Percentiles rank a stretch among this genome's conserved stretches.
Conservation (phyloP, 2,888 invertebrate species). For the Heteromurus nitidus region DNA sequence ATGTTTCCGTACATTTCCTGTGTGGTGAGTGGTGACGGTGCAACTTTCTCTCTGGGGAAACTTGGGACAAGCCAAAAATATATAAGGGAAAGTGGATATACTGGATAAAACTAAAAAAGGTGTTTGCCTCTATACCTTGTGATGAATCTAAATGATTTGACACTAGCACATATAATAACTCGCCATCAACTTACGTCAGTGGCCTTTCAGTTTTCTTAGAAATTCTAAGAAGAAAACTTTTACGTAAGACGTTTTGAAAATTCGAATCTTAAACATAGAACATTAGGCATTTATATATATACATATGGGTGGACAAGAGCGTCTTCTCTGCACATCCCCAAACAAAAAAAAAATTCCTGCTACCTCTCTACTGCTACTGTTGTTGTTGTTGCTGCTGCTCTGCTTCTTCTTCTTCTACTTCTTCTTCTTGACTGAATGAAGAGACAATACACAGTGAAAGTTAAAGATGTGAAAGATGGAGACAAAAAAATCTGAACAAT, state of each 20-base stretch:
- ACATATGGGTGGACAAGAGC: constrained; percentile 19
- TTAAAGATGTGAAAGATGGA: not conserved
- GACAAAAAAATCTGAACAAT: constrained; percentile 27
- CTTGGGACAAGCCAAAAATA: constrained; percentile 18
- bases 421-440: constrained; percentile 25
- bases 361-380: constrained; percentile 14
- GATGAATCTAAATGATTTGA: not conserved
- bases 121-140: not conserved
- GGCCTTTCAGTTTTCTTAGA: not conserved
- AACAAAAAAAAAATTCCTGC: not conserved
- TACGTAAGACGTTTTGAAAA: not conserved
- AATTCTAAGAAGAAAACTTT: not conserved
- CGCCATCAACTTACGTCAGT: not conserved
- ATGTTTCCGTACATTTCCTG: not conserved
- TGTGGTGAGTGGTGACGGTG: constrained; percentile 16
- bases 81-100: constrained; percentile 13
- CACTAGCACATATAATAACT: not conserved
- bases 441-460: constrained; percentile 22
- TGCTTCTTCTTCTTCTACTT: constrained; percentile 12
- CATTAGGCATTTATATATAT: too few relatives aligned
- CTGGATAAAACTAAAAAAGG: not conserved
- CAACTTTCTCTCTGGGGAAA: constrained; percentile 54
- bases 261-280: too few relatives aligned
- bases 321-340: constrained; percentile 6
- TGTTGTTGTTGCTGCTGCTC: constrained; percentile 19